Conservation (phyloP, 2,113 vertebrate species). For the Maccullochella peelii region DNA sequence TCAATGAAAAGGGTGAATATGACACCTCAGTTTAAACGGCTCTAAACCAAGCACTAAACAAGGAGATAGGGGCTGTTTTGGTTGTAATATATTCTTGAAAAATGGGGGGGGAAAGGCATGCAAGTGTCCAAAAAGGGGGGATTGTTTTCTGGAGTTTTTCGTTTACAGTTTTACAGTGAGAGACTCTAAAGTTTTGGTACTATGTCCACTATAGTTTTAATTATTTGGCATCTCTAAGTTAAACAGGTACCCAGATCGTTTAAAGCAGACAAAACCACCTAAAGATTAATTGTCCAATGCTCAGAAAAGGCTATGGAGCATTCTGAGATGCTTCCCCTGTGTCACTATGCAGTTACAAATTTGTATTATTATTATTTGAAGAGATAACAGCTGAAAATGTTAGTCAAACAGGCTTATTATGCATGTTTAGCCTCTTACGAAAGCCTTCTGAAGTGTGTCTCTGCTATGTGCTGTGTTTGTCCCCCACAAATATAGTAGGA, state of each 20-base stretch:
- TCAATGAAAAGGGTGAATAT: slow-evolving; percentile 66
- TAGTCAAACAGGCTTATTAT: neutral
- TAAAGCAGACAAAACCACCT: too few relatives aligned
- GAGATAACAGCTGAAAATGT: neutral
- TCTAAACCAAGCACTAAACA: slow-evolving; percentile 2
- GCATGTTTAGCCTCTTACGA: neutral
- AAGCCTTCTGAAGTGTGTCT: neutral
- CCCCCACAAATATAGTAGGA: neutral
- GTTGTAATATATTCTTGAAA: neutral
- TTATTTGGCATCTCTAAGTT: neutral
- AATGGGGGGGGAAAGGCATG: neutral
- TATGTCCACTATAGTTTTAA: too few relatives aligned
- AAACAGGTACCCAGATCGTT: neutral
- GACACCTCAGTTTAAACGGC: slow-evolving; percentile 49
- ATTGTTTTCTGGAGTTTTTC: neutral
- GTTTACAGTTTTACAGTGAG: neutral
- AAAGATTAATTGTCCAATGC: too few relatives aligned
- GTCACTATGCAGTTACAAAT: neutral
- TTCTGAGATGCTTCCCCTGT: too few relatives aligned
- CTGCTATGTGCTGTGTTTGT: neutral
- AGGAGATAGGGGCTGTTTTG: neutral
- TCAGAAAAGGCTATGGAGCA: too few relatives aligned
- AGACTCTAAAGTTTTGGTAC: neutral
- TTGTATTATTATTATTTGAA: neutral
- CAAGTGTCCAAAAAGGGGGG: neutral